phyloP scores from a whole-genome alignment of 2,797 vertebrate species.

The Ctenosaura bakeri region DNA sequence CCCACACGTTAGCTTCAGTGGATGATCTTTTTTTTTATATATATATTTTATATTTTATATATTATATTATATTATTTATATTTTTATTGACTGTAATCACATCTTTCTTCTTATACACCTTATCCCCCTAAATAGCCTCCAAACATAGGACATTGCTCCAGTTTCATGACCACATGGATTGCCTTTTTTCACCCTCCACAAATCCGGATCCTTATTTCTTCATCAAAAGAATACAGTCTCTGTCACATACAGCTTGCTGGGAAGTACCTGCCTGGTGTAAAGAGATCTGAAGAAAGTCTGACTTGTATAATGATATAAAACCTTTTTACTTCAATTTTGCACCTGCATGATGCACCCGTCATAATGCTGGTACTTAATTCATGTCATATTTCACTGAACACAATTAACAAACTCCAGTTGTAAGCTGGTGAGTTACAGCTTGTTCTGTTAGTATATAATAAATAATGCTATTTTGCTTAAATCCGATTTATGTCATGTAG shows the following conservation, averaged over 20 bases:
- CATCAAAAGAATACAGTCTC: neutral
- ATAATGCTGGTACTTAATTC: neutral
- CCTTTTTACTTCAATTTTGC: neutral
- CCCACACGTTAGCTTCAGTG: too few species aligned
- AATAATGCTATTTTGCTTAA: slow-evolving; percentile 50
- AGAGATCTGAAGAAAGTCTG: neutral
- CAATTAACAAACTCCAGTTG: slow-evolving; percentile 6
- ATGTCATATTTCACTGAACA: slow-evolving; percentile 7
- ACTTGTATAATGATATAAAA: neutral
- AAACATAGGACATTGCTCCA: too few species aligned
- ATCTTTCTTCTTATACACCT: too few species aligned
- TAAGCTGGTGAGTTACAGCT: slow-evolving; percentile 6
- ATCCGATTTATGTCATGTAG: slow-evolving; percentile 42
- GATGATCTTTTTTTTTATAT: too few species aligned
- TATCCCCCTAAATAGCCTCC: too few species aligned
- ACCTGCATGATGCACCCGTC: slow-evolving; percentile 21
- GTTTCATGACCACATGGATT: too few species aligned
- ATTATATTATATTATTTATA: too few species aligned
- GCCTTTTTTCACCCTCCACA: neutral
- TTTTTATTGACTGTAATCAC: too few species aligned
- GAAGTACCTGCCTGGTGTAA: neutral
- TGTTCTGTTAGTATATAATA: slow-evolving; percentile 21
- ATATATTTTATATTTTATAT: too few species aligned
- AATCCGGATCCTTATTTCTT: neutral
- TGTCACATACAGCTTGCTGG: neutral